Conservation (phyloP, 2,797 vertebrate species). For the Manis javanica region DNA sequence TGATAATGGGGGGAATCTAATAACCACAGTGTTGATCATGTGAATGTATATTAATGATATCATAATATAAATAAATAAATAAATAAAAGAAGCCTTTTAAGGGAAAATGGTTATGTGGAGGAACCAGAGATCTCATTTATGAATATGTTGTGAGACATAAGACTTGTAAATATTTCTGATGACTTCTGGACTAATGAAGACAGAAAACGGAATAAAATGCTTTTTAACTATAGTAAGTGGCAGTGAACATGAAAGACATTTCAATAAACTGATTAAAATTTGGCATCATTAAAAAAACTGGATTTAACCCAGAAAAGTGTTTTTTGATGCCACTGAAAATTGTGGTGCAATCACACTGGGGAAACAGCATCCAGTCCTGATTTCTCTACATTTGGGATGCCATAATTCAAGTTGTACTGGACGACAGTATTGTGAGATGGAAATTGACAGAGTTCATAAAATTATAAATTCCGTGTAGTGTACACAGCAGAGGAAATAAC, state of each 20-base stretch:
- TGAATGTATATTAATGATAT: too few relatives aligned
- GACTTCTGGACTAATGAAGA: not conserved
- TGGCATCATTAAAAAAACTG: constrained; percentile 26
- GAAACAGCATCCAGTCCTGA: not conserved
- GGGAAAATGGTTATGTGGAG: not conserved
- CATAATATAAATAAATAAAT: too few relatives aligned
- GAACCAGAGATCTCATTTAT: not conserved
- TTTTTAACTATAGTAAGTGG: not conserved
- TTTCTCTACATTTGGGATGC: not conserved
- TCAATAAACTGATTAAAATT: not conserved
- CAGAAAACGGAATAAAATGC: constrained; percentile 39
- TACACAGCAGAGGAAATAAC: not conserved
- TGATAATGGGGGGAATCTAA: too few relatives aligned
- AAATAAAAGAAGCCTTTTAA: not conserved
- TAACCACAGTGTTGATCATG: too few relatives aligned
- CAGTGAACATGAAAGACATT: not conserved
- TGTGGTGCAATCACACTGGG: not conserved
- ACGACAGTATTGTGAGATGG: not conserved
- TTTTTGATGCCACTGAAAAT: constrained; percentile 16
- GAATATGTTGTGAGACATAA: not conserved
- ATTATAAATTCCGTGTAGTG: not conserved
- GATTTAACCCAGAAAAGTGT: not conserved
- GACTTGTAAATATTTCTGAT: constrained; percentile 47
- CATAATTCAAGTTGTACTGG: not conserved
- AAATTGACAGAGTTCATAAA: constrained; percentile 13